phyloP scores from a whole-genome alignment of 2,797 vertebrate species.

The Knipowitschia caucasica region DNA sequence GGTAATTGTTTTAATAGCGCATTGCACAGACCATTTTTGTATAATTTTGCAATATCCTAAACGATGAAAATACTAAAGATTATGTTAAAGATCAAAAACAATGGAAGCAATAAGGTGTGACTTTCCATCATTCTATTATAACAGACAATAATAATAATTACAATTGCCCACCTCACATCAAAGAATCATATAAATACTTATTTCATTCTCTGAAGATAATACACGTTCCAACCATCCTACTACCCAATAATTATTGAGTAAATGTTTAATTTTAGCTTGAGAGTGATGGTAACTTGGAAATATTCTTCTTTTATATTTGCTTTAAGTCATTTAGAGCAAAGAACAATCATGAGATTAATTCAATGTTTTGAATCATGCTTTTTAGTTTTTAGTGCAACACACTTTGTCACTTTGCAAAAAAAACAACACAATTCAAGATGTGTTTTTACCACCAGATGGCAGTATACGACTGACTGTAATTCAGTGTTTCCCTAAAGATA shows the following conservation, averaged over 20 bases:
- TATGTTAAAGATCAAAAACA: no score
- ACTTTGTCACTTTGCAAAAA: slow-evolving; percentile 60
- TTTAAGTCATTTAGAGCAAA: slow-evolving; percentile 47
- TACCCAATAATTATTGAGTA: background rate
- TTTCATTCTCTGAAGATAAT: background rate
- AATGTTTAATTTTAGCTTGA: background rate
- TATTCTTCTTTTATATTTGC: slow-evolving; percentile 5
- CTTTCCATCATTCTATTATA: background rate
- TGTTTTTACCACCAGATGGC: slow-evolving; percentile 37
- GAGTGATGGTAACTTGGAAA: background rate
- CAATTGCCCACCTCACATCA: background rate
- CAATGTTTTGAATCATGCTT: slow-evolving; percentile 13
- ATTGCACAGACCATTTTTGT: no score
- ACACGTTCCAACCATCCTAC: background rate
- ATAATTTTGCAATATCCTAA: no score
- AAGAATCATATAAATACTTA: background rate
- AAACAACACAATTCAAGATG: background rate
- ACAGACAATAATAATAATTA: background rate
- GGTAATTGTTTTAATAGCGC: no score
- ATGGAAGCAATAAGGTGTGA: no score
- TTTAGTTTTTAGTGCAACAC: slow-evolving; percentile 34
- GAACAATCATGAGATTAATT: slow-evolving; percentile 67
- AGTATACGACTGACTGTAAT: slow-evolving; percentile 15
- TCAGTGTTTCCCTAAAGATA: background rate
- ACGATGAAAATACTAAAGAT: no score